Evolutionary conservation across 2,113 vertebrate genomes (phyloP), one percentile per base, ranked within the genome.

Genomic region (Phaethornis superciliosus): DNA sequence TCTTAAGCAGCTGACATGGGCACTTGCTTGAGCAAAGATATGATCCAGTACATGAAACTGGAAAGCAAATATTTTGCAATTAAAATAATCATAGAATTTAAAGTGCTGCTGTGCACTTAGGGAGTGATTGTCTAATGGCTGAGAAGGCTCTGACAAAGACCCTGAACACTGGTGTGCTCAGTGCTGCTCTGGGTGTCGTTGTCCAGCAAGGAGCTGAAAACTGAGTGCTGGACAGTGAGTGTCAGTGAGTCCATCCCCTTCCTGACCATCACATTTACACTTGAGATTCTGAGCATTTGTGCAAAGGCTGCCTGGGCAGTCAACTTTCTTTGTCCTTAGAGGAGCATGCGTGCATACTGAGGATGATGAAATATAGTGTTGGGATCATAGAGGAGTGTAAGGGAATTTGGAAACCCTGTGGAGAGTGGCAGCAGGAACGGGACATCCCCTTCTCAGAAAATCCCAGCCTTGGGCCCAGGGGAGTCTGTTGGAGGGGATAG

Each of bases 121-220:
- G 79, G 44, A 81, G 26, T 13, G 27, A 33, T 26, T 76, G 65
- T 26, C 49, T 52, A 1, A 20, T 10, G 55, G 67, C 67, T 76
- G 87, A 60, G 63, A 13, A 75, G 44, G 67, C 12, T 49, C 54
- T 54, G 35, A 58, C 0, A 2, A 40, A 35, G 54, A 22, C 9
- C 19, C 37, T 35, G 62, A 28, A 16, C 7, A 12, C 35, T 0
- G 5, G 4, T 0, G 3, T 49, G 55, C 55, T 80, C 2, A 2
- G 35, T 79, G 44, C 77, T 42, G 58, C 2, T 6, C 28, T 17
- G 18, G 2, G 15, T 44, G 32, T 9, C 47, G 9, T 10, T 33
- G 33, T 60, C 71, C 55, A 11, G 2, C 14, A 15, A 21, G 81
- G 46, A 71, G 58, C 77, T 55, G 40, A 33, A 55, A 35, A 59